Conservation (phyloP, 2,113 vertebrate genomes). For the Lophotis ruficrista region DNA sequence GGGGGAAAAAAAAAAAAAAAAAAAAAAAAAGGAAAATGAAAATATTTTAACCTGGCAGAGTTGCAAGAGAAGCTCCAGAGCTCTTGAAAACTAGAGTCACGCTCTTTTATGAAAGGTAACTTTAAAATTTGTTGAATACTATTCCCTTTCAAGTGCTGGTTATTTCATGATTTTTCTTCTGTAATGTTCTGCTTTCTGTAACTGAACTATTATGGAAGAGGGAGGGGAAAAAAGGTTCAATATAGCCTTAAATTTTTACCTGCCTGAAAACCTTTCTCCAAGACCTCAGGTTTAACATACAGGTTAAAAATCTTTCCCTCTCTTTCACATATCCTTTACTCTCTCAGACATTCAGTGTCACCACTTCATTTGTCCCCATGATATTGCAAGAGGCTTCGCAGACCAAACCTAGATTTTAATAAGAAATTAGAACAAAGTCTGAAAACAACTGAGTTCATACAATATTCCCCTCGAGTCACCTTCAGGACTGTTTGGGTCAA, state of each 20-base stretch:
- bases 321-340: not conserved
- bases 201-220: not conserved
- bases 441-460: not conserved
- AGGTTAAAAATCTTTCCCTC: not conserved
- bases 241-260: not conserved
- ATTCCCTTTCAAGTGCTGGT: not conserved
- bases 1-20: not conserved
- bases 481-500: not conserved
- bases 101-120: not conserved
- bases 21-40: no score
- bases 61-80: not conserved
- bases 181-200: not conserved
- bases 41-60: not conserved
- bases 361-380: not conserved
- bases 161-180: not conserved
- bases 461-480: not conserved
- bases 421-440: not conserved
- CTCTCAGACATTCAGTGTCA: not conserved
- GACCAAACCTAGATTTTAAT: not conserved
- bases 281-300: not conserved
- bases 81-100: not conserved
- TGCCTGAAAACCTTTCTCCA: not conserved
- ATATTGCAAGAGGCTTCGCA: not conserved
- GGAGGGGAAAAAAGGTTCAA: not conserved
- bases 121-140: not conserved